Conservation (phyloP, 2,888 invertebrate genomes). For the Ormia ochracea region DNA sequence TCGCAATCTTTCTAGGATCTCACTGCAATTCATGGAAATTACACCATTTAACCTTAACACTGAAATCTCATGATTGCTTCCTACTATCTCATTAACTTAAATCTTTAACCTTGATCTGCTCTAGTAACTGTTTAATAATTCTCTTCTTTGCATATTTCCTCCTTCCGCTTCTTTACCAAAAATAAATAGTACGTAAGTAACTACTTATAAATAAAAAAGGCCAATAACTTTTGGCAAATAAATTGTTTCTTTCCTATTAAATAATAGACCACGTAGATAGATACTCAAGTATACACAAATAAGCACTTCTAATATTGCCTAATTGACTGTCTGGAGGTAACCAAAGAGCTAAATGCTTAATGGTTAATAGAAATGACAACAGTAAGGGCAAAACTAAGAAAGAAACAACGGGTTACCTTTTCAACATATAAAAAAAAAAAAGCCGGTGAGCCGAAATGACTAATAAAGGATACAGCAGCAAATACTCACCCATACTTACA, state of each 20-base stretch:
- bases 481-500: background rate
- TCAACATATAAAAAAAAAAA: background rate
- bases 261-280: too few relatives aligned
- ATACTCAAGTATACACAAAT: conserved; percentile 66
- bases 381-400: background rate
- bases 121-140: too few relatives aligned
- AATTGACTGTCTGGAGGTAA: conserved; percentile 66
- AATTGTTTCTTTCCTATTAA: conserved; percentile 18
- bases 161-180: background rate
- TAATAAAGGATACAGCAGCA: conserved; percentile 5
- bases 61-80: too few relatives aligned
- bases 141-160: background rate
- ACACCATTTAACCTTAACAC: too few relatives aligned
- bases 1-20: too few relatives aligned
- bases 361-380: conserved; percentile 15
- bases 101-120: too few relatives aligned
- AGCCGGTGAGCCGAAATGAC: background rate
- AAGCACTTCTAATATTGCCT: conserved; percentile 71
- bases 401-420: too few relatives aligned
- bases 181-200: background rate
- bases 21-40: too few relatives aligned
- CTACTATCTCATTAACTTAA: too few relatives aligned
- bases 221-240: conserved; percentile 17
- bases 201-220: background rate
- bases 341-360: conserved; percentile 62